Evolutionary conservation across 2,797 vertebrate genomes (phyloP).

Genomic region (Hydrocynus forskahlii): DNA sequence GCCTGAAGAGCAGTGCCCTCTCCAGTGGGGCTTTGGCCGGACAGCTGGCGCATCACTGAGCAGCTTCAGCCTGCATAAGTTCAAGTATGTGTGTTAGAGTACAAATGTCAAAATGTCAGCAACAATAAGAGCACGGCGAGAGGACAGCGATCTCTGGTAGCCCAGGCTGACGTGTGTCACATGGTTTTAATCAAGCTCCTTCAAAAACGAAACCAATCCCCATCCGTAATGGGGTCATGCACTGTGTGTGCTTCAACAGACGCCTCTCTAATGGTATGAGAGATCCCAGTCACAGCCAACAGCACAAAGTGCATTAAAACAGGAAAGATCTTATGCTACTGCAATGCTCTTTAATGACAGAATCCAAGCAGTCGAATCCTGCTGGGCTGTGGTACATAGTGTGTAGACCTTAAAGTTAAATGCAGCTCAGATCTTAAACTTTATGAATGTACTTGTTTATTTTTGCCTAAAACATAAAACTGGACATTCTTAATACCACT

Average conservation of each 20-base stretch:
- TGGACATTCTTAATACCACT: too few relatives aligned
- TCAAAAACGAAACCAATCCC: constrained; percentile 21
- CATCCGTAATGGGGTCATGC: constrained; percentile 19
- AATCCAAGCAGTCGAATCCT: background rate
- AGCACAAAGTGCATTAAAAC: background rate
- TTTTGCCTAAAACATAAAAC: too few relatives aligned
- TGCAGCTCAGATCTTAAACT: background rate
- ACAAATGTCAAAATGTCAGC: constrained; percentile 55
- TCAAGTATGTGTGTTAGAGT: constrained; percentile 32
- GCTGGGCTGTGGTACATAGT: background rate
- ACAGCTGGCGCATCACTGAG: background rate
- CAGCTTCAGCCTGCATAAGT: constrained; percentile 31
- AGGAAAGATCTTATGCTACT: background rate
- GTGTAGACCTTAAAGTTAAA: background rate
- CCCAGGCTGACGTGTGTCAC: constrained; percentile 52
- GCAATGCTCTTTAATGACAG: background rate
- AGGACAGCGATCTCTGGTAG: constrained; percentile 22
- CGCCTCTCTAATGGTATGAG: constrained; percentile 5
- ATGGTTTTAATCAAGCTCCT: constrained; percentile 43
- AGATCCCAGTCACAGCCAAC: background rate
- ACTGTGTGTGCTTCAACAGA: constrained; percentile 22
- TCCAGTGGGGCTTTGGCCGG: background rate
- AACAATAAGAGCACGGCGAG: constrained; percentile 36
- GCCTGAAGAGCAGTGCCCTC: background rate
- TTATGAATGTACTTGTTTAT: too few relatives aligned